Percentiles rank a stretch among this genome's conserved stretches.
Conservation (phyloP, 2,888 invertebrate genomes). For the Trachelus troglodyta region DNA sequence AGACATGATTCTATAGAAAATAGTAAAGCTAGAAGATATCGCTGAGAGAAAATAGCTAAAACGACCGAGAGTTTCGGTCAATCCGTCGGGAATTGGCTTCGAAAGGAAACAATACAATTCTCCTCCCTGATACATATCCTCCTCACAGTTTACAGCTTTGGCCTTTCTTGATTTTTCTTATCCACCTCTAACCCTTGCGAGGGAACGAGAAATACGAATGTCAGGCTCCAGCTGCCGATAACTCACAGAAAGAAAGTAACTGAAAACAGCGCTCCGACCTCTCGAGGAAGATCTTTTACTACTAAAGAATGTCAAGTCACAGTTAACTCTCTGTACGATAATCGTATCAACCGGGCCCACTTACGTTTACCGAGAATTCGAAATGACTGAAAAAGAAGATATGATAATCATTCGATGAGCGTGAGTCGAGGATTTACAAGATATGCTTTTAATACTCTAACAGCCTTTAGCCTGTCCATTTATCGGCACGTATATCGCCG, state of each 20-base stretch:
- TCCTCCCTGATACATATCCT: background rate
- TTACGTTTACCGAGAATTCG: background rate
- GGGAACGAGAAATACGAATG: background rate
- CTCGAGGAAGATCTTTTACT: background rate
- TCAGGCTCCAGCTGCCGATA: background rate
- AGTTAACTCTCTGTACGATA: background rate
- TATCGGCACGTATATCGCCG: constrained; percentile 34
- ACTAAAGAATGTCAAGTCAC: background rate
- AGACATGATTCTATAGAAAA: background rate
- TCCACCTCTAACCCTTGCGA: background rate
- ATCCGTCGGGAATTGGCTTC: background rate
- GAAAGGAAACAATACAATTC: background rate
- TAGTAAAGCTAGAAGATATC: background rate
- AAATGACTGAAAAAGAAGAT: background rate
- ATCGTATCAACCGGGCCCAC: background rate
- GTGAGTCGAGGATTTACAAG: constrained; percentile 8
- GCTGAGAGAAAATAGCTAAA: background rate
- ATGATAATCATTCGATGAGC: background rate
- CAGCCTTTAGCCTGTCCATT: constrained; percentile 40
- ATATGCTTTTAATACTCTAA: constrained; percentile 23
- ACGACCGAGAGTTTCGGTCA: background rate
- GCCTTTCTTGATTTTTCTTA: background rate
- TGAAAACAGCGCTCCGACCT: background rate
- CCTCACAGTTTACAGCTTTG: background rate
- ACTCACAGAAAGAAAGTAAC: background rate